Evolutionary conservation across 2,888 invertebrate genomes (phyloP), one percentile per base, ranked within the genome.

Genomic region (Camponotus fellah): DNA sequence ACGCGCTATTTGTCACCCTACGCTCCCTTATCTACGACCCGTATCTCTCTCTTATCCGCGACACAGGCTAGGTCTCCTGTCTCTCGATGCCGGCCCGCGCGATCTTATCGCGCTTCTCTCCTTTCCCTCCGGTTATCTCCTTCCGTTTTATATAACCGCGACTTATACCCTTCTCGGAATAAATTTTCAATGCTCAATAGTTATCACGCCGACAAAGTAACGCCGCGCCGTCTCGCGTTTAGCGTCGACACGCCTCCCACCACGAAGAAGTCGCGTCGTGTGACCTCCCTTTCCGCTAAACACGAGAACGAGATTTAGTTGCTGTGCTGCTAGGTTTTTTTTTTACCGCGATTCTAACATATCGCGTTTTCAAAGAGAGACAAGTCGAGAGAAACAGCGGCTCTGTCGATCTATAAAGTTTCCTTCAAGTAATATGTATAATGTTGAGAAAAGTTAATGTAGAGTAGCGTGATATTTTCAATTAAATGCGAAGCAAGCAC

Each of bases 101-200:
- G 89, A 89, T 89, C 87, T 89, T 89, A 89, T 89, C 89, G 81
- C 26, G 34, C 49, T n/a, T 53, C 49, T n/a, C 83, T 86, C 82
- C 86, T 86, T 88, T 84, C 86, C 88, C 90, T 85, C n/a, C 53
- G 53, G 58, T 76, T 40, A 17, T 69, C 62, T 83, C 69, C 83
- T 83, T 83, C 74, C 83, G 74, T 64, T 66, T 64, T 46, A n/a
- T 68, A 56, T 87, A 90, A 90, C 64, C 89, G 86, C 86, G 88
- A 85, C 88, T 85, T 89, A 88, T 85, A 26, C 26, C 87, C 89
- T 83, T 86, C 89, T 77, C 83, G 87, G 89, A 90, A 90, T 90
- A 90, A 90, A 90, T 90, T 26, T 26, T 90, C 90, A 90, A 90
- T 90, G 90, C 83, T 89, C 89, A 90, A 90, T 90, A 89, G 90